A percentile compares a stretch with the other conserved stretches of the same genome.
phyloP scores from a whole-genome alignment of 1,140 invertebrate species.

The Marisa cornuarietis region DNA sequence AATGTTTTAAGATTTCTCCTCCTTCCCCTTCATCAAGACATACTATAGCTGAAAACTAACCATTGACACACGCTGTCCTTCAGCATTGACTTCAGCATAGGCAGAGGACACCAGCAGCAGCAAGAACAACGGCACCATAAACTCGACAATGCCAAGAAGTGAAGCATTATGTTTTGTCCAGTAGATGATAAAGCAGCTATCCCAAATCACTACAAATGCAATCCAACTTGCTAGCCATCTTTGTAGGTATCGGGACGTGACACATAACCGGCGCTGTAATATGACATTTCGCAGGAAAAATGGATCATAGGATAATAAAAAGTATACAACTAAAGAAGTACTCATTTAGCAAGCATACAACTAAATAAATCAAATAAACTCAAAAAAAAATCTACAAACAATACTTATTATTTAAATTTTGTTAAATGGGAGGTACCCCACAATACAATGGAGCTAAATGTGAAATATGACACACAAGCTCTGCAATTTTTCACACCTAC shows the following conservation, averaged over 20 bases:
- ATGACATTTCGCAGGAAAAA: not conserved
- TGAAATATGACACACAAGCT: too few species aligned
- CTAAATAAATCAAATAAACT: not conserved
- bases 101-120: constrained; percentile 61
- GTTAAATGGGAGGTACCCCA: too few species aligned
- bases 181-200: constrained; percentile 54
- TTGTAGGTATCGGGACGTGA: constrained; percentile 61
- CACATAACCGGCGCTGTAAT: constrained; percentile 55
- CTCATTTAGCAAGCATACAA: not conserved
- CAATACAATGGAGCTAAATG: too few species aligned
- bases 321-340: not conserved
- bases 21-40: constrained; percentile 2
- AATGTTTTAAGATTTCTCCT: too few species aligned
- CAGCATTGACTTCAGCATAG: constrained; percentile 65
- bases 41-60: constrained; percentile 38
- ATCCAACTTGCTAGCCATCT: constrained; percentile 65
- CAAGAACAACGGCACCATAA: constrained; percentile 59
- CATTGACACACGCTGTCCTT: constrained; percentile 60
- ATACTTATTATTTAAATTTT: too few species aligned
- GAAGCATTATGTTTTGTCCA: constrained; percentile 54
- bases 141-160: constrained; percentile 57
- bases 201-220: constrained; percentile 59
- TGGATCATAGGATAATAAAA: not conserved
- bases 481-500: too few species aligned
- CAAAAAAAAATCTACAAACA: too few species aligned